Base-by-base conservation (phyloP, 2,797 vertebrate genomes). In the Varecia variegata region DNA sequence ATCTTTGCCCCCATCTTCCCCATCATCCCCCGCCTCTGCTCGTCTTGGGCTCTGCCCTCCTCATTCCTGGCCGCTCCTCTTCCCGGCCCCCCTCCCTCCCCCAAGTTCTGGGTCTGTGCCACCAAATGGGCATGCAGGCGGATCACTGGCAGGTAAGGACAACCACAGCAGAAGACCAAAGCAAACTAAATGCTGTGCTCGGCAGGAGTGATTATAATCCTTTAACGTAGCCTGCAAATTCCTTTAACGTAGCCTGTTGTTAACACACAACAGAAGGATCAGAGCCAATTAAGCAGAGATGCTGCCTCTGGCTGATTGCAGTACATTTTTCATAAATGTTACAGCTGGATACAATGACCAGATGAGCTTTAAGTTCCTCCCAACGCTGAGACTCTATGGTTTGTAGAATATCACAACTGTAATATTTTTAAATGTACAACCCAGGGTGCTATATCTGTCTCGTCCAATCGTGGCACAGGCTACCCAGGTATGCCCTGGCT, bases 271-370 rank as follows among this genome's bases (percentile, higher is more conserved):
- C 5, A 23, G 70, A 27, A 88, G 50, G 71, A 73, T 95, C 62
- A 74, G 93, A 84, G 71, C 67, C 94, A 65, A 60, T 88, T 84
- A 92, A 94, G 45, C 60, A 74, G 82, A 60, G 90, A 43, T 74
- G 74, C 32, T 73, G 70, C 83, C 52, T 94, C 82, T 97, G 96
- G 85, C 52, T 93, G 74, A 65, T 58, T 77, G 82, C 10, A 94
- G 43, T 73, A 77, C 93, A 79, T 95, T 93, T 95, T 73, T 65
- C 96, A 87, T 96, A 95, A 96, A 95, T 60, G 13, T 89, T 97
- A 74, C 88, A 97, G 86, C 92, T 96, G 92, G 95, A 95, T 92
- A 80, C 43, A 92, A 65, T 82, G 71, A 80, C 77, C 71, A 14
- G 58, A 89, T 95, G 79, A 86, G 83, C 54, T 90, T 65, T 45